Evolutionary conservation across 2,888 invertebrate species (phyloP).

Genomic region (Onthophagus sagittarius): DNA sequence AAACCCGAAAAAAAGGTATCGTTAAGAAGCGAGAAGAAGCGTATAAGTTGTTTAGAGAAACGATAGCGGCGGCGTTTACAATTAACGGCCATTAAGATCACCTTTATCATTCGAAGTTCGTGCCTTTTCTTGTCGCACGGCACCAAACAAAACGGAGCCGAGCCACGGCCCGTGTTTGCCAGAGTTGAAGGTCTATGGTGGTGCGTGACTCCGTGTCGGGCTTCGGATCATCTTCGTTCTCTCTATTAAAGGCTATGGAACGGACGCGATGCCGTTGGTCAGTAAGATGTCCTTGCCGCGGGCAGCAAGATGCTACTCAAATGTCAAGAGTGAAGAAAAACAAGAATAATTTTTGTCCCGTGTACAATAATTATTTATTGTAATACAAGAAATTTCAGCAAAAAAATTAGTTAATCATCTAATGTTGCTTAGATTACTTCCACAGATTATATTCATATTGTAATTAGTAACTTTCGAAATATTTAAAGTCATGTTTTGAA

Average conservation of each 20-base stretch:
- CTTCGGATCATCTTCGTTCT: not conserved
- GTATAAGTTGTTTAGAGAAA: not conserved
- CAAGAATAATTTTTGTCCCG: too few species aligned
- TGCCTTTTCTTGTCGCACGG: not conserved
- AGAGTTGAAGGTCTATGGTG: not conserved
- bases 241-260: not conserved
- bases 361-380: too few species aligned
- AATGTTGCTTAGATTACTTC: too few species aligned
- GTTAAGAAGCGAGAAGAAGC: not conserved
- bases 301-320: constrained; percentile 14
- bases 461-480: too few species aligned
- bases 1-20: not conserved
- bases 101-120: not conserved
- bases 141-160: not conserved
- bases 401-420: too few species aligned
- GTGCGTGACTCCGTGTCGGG: not conserved
- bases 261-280: constrained; percentile 13
- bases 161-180: not conserved
- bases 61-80: not conserved
- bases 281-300: constrained; percentile 20
- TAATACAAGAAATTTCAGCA: too few species aligned
- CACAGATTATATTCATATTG: too few species aligned
- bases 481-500: too few species aligned
- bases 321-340: constrained; percentile 16
- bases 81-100: not conserved